Evolutionary conservation across 2,888 invertebrate genomes (phyloP).

Genomic region (Automeris io): DNA sequence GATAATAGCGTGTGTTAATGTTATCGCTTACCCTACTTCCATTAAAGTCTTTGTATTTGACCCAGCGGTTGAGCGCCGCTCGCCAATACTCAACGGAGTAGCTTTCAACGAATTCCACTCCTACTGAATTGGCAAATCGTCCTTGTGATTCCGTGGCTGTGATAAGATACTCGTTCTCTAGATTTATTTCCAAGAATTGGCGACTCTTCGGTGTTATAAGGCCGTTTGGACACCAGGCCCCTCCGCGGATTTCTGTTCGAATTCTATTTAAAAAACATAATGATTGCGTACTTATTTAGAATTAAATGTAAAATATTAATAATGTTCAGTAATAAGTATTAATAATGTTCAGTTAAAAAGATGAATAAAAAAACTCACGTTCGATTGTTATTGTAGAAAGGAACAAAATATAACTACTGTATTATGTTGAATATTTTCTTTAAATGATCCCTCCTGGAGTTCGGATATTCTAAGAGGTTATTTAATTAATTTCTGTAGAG

Average conservation of each 20-base stretch:
- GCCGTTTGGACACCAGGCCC: constrained; percentile 94
- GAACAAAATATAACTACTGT: too few species aligned
- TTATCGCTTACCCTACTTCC: constrained; percentile 82
- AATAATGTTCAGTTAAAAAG: too few species aligned
- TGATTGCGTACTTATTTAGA: too few species aligned
- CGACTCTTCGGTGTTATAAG: constrained; percentile 85
- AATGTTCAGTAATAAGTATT: too few species aligned
- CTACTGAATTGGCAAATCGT: constrained; percentile 92
- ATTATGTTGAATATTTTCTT: too few species aligned
- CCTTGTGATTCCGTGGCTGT: constrained; percentile 93
- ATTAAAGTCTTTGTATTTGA: constrained; percentile 86
- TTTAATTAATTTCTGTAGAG: constrained; percentile 58
- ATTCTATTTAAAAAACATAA: constrained; percentile 79
- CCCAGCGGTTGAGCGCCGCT: constrained; percentile 81
- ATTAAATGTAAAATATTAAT: too few species aligned
- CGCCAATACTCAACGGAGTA: constrained; percentile 91
- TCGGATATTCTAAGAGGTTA: too few species aligned
- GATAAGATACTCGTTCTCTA: constrained; percentile 84
- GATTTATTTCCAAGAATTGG: constrained; percentile 90
- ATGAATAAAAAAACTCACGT: too few species aligned
- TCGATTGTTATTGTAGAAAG: too few species aligned
- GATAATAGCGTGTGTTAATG: background rate
- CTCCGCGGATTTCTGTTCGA: constrained; percentile 89
- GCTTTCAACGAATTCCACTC: constrained; percentile 90
- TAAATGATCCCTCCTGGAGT: too few species aligned